These are phyloP conservation scores for Cyanoliseus patagonus DNA, from an alignment of 2,113 vertebrate genomes.

Conservation along the genomic window DNA sequence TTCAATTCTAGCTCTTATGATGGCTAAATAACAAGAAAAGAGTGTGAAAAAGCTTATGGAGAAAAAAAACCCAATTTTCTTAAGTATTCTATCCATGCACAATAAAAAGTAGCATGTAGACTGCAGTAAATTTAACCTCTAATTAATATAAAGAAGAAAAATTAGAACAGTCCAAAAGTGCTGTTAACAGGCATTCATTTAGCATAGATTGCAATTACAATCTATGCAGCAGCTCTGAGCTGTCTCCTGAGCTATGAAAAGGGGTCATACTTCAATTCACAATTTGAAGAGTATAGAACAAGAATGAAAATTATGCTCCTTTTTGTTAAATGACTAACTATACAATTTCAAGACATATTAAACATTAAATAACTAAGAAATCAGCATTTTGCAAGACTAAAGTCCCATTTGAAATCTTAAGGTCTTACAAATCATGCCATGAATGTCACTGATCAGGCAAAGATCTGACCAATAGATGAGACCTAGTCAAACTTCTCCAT, in stretches of 20 bases:
- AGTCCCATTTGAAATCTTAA: not conserved
- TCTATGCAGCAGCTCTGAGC: not conserved
- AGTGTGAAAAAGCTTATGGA: rapidly evolving
- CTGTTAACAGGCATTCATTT: not conserved
- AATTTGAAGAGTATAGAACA: not conserved
- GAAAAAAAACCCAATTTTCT: not conserved
- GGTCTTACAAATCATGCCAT: not conserved
- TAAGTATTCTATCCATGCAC: not conserved
- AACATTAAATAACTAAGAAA: not conserved
- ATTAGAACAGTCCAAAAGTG: not conserved
- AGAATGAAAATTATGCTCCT: not conserved
- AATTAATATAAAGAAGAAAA: constrained; percentile 9
- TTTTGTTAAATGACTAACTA: not conserved
- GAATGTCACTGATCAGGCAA: not conserved
- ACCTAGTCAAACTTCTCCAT: not conserved
- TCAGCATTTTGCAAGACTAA: too few species aligned
- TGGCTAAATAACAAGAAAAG: not conserved
- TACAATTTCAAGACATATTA: not conserved
- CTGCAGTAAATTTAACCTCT: not conserved
- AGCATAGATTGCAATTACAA: not conserved
- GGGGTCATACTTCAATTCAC: not conserved
- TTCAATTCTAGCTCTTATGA: not conserved
- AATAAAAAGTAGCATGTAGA: not conserved
- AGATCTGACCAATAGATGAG: not conserved
- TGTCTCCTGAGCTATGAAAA: not conserved